Evolutionary conservation across 2,113 vertebrate species (phyloP).

Genomic region (Carassius gibelio): DNA sequence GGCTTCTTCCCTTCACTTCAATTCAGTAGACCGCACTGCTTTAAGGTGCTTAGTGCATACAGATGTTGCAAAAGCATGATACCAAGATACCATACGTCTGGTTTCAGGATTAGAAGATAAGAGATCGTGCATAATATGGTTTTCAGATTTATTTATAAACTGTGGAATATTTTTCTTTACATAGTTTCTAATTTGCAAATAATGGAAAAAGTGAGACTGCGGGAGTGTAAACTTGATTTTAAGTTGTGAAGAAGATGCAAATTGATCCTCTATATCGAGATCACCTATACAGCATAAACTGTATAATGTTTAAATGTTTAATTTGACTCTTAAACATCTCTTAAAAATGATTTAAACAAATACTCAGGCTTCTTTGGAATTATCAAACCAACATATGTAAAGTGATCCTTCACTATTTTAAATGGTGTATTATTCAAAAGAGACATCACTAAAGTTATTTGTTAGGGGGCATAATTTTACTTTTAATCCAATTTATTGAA

Average conservation of each 20-base stretch:
- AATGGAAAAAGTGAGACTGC: not conserved
- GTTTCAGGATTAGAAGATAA: not conserved
- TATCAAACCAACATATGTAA: too few relatives aligned
- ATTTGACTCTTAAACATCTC: not conserved
- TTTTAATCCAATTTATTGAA: slow-evolving; percentile 1
- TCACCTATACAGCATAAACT: not conserved
- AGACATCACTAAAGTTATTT: not conserved
- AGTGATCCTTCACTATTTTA: too few relatives aligned
- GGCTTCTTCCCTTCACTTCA: not conserved
- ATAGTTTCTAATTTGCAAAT: too few relatives aligned
- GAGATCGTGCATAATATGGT: not conserved
- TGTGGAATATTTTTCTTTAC: too few relatives aligned
- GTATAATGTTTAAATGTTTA: too few relatives aligned
- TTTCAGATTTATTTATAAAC: not conserved
- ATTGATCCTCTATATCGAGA: not conserved
- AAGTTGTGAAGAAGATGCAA: not conserved
- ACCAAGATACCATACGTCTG: not conserved
- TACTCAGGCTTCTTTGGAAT: not conserved
- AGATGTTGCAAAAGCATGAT: not conserved
- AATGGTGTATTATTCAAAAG: too few relatives aligned
- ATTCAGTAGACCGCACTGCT: not conserved
- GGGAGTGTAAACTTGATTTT: not conserved
- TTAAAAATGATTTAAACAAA: not conserved
- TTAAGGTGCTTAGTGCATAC: not conserved
- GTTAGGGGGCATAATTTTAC: not conserved